Conservation (phyloP, 2,797 vertebrate genomes). For the Acanthopagrus latus region DNA sequence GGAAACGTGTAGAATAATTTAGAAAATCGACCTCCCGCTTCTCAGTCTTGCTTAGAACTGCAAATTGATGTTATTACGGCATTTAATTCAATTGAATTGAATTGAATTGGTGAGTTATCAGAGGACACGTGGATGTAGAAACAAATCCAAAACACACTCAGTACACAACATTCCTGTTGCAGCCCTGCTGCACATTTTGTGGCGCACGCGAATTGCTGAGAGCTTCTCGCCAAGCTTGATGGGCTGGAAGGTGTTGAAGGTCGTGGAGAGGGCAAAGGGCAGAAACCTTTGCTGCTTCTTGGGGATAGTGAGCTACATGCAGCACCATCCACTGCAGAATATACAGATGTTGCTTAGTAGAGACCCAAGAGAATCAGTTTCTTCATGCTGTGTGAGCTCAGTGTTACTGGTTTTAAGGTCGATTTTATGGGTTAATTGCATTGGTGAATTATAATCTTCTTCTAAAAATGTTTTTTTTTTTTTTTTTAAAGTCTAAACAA, state of each 20-base stretch:
- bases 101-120: background rate
- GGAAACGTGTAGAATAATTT: background rate
- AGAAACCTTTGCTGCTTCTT: background rate
- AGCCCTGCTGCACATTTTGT: conserved; percentile 17
- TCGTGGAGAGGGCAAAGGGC: conserved; percentile 6
- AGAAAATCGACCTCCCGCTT: background rate
- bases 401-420: background rate
- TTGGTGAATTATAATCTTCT: too few species aligned
- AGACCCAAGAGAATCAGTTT: background rate
- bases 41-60: background rate
- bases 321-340: background rate
- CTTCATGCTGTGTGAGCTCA: conserved; percentile 5
- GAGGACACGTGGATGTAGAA: conserved; percentile 1
- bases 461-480: too few species aligned
- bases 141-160: conserved; percentile 1
- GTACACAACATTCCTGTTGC: background rate
- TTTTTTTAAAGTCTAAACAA: too few species aligned
- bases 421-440: too few species aligned
- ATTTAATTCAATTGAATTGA: background rate
- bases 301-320: background rate
- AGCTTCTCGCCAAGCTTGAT: conserved; percentile 3
- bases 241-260: conserved; percentile 11
- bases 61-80: background rate
- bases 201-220: conserved; percentile 1
- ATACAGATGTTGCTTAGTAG: background rate